phyloP scores from a whole-genome alignment of 2,888 invertebrate genomes.

The Amphipyra tragopoginis region DNA sequence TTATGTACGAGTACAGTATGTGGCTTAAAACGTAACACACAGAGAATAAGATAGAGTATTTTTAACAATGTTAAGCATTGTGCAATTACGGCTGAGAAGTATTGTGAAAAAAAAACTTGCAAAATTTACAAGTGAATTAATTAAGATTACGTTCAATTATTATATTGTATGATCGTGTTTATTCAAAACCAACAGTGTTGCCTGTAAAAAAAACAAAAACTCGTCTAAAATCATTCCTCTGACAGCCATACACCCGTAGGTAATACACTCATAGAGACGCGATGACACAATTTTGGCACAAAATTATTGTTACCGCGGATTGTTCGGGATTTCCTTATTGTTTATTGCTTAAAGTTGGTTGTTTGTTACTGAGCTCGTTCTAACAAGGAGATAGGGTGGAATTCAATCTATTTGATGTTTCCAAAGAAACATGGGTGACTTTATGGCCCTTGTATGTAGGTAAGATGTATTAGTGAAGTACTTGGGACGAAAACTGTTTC shows the following conservation, averaged over 20 bases:
- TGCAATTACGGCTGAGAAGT: no score
- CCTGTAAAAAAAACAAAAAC: background rate
- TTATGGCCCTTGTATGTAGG: conserved; percentile 29
- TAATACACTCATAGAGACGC: conserved; percentile 17
- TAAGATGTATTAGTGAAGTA: background rate
- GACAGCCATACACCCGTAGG: conserved; percentile 17
- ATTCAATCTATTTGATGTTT: conserved; percentile 48
- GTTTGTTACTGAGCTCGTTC: conserved; percentile 41
- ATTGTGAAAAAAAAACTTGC: no score
- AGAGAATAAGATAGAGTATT: no score
- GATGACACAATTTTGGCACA: conserved; percentile 39
- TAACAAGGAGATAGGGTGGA: conserved; percentile 24
- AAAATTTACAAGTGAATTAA: no score
- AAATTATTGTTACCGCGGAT: conserved; percentile 46
- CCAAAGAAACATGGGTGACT: conserved; percentile 27
- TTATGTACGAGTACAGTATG: no score
- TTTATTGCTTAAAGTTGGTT: conserved; percentile 48
- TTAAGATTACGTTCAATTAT: no score
- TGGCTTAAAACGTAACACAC: no score
- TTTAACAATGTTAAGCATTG: no score
- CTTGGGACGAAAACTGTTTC: background rate
- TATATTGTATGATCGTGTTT: no score
- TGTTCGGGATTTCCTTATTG: conserved; percentile 46
- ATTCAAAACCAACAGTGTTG: no score
- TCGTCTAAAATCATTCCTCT: background rate